Evolutionary conservation across 1,140 invertebrate species (phyloP).

Genomic region (Melipona quadrifasciata): DNA sequence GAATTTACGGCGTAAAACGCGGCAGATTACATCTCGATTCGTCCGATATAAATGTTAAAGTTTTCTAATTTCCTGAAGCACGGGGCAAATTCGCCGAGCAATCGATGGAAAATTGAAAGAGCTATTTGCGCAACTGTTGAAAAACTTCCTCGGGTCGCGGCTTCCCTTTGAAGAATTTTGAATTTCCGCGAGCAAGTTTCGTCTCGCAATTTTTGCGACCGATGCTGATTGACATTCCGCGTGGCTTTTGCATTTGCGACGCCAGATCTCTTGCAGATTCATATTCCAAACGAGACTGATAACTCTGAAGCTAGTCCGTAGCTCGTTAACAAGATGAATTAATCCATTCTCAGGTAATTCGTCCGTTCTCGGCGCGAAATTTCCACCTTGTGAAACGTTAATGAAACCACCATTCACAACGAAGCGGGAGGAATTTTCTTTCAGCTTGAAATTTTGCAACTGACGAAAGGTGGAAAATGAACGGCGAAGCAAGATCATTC

Average conservation of each 20-base stretch:
- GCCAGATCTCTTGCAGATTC: background rate
- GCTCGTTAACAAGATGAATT: slow-evolving; percentile 22
- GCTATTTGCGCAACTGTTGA: background rate
- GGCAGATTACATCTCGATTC: too few species aligned
- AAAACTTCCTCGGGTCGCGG: background rate
- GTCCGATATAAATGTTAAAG: too few species aligned
- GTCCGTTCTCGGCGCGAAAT: background rate
- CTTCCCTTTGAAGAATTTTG: background rate
- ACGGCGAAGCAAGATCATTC: background rate
- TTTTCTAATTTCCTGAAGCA: too few species aligned
- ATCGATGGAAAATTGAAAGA: too few species aligned
- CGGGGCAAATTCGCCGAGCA: too few species aligned
- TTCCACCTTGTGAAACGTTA: background rate
- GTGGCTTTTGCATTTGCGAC: background rate
- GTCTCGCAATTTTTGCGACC: background rate
- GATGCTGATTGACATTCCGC: background rate
- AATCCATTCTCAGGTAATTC: slow-evolving; percentile 8
- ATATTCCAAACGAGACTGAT: background rate
- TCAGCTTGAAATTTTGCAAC: background rate
- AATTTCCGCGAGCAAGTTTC: background rate
- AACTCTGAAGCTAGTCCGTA: background rate
- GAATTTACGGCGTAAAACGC: too few species aligned
- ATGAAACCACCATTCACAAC: background rate
- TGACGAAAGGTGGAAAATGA: too few species aligned
- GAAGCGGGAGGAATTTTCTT: background rate